These are phyloP conservation scores for Limosa lapponica DNA, from an alignment of 2,797 vertebrate genomes.

Conservation along the genomic window DNA sequence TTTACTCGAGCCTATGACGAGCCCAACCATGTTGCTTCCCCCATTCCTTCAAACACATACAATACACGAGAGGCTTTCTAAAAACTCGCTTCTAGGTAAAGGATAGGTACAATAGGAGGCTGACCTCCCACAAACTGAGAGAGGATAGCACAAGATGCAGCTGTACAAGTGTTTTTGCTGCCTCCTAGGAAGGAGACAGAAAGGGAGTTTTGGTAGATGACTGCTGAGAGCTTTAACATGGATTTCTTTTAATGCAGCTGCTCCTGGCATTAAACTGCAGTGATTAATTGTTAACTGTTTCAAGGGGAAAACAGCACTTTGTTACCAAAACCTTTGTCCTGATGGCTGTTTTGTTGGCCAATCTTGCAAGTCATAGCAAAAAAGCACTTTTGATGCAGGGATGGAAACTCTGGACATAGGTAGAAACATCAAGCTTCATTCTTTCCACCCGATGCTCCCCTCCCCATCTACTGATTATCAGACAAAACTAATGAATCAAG, in stretches of 20 bases:
- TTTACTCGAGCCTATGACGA: neutral
- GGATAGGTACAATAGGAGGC: neutral
- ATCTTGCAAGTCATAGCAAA: slow-evolving; percentile 7
- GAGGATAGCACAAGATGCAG: neutral
- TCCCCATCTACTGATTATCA: neutral
- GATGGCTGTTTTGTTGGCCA: neutral
- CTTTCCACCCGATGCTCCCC: neutral
- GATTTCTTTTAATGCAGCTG: slow-evolving; percentile 23
- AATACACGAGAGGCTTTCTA: rapidly evolving
- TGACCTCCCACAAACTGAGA: neutral
- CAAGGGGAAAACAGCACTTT: neutral
- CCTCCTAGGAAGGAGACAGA: neutral
- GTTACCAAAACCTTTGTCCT: neutral
- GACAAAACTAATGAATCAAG: neutral
- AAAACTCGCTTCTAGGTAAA: neutral
- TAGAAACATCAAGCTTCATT: neutral
- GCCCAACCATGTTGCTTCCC: neutral
- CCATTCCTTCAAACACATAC: neutral
- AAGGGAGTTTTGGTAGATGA: neutral
- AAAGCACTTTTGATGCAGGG: slow-evolving; percentile 20
- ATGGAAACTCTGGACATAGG: slow-evolving; percentile 36
- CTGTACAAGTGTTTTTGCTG: neutral
- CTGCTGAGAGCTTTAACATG: neutral
- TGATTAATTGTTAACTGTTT: neutral
- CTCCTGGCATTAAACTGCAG: neutral